Base-by-base conservation (phyloP, 2,797 vertebrate genomes). In the Sciurus carolinensis region DNA sequence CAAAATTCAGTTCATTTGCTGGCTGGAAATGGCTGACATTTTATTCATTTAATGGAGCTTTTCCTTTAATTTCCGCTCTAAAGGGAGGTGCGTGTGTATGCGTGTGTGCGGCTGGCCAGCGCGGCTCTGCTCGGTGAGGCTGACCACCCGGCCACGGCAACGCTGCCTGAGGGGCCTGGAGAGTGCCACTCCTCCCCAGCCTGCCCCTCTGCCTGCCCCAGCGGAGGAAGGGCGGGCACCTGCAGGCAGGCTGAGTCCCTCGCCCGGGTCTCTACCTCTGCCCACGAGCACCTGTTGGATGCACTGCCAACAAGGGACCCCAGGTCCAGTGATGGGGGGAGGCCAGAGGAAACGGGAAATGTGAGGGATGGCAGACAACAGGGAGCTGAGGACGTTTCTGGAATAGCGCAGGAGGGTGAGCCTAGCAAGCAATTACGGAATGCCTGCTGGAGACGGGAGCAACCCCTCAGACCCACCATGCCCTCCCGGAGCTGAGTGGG, bases 341-440 rank as follows among this genome's bases (percentile, higher is more conserved):
- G 33, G 26, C 2, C 15, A 39, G 82, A 14, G 39, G 30, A 76
- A 6, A 1, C 11, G 0, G 11, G 69, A 28, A 14, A 4, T 22
- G 5, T 11, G 42, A 30, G 64, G 15, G 13, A 1, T 3, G 57
- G 36, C 0, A 4, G 42, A 5, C 1, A 22, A 42, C 1, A 0
- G 64, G 84, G 76, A 69, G 20, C 59, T 22, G 3, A 0, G 4
- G 87, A 20, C 73, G 52, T 18, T 44, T 85, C 71, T 14, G 28
- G 28, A 44, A 28, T 69, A 3, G 4, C 18, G 79, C 72, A 24
- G 17, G 69, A 47, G 2, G 18, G 24, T 5, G 30, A 39, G 39
- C 39, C 39, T 39, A 13, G 17, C 62, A 18, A 14, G 30, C 52
- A 14, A 12, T 33, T 28, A 8, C 1, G 22, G 33, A 42, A 54